These are phyloP conservation scores for Paracentrotus lividus DNA, from an alignment of 53 echinoderm and acorn worm genomes.

Conservation along the genomic window DNA sequence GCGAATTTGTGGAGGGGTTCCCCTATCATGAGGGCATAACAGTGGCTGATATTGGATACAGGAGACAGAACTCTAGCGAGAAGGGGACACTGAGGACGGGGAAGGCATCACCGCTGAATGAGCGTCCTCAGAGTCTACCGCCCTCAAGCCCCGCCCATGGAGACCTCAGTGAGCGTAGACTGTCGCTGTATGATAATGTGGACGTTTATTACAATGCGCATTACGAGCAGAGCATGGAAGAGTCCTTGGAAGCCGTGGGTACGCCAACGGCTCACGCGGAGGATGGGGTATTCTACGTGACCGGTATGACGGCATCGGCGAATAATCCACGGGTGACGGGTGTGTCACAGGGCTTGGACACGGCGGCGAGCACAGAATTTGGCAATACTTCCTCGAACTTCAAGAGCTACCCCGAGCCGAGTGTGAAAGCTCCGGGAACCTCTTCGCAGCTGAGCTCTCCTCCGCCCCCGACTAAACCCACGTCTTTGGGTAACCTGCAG, in stretches of 20 bases:
- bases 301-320: conserved; percentile 42
- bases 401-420: conserved; percentile 40
- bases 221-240: conserved; percentile 98
- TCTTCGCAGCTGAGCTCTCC: conserved; percentile 52
- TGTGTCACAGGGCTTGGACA: conserved; percentile 1
- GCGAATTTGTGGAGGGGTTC: conserved; percentile 59
- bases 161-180: conserved; percentile 81
- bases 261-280: conserved; percentile 83
- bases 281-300: conserved; percentile 64
- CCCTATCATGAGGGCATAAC: conserved; percentile 20
- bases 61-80: conserved; percentile 45
- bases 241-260: conserved; percentile 90
- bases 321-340: conserved; percentile 58
- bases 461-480: conserved; percentile 69
- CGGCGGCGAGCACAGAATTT: conserved; percentile 11
- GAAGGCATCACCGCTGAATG: conserved; percentile 84
- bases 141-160: conserved; percentile 86
- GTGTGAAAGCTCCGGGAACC: conserved; percentile 4
- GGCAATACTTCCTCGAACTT: conserved; percentile 51
- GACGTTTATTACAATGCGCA: conserved; percentile 95
- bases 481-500: conserved; percentile 57
- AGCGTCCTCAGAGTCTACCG: conserved; percentile 91
- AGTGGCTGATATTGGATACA: not conserved
- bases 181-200: conserved; percentile 95
- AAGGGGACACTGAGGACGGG: conserved; percentile 68